Base-by-base conservation (phyloP, 2,888 invertebrate species). In the Glaucopsyche alexis region DNA sequence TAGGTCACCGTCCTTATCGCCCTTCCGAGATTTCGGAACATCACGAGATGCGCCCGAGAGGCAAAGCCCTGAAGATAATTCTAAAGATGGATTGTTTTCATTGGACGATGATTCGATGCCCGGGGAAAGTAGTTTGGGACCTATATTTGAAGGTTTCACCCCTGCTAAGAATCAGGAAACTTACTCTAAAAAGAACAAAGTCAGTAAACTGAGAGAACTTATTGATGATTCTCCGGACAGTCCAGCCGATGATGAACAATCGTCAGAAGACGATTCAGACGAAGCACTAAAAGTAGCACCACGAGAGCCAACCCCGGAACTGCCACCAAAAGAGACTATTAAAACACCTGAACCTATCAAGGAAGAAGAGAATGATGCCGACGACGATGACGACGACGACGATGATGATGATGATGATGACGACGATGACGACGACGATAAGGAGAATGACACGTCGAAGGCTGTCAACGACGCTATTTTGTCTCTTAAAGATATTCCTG, bases 61-160 rank as follows among this genome's bases (percentile, higher is more conserved):
- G 72, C 93, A 95, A 76, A 95, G 94, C 11, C 95, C 95, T 71
- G 94, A 94, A 64, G 95, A 95, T 52, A 94, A 95, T 76, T 94
- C 94, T 2, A 94, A 94, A 80, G 94, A 94, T 77, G 94, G 92
- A 40, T 80, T 94, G 0, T 95, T 95, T 80, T 94, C 94, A 1
- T 87, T 94, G 74, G 94, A 94, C 67, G 94, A 94, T 75, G 94
- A 95, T 77, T 91, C 94, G 0, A 94, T 95, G 79, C 93, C 94
- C 1, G 94, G 94, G 9, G 94, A 94, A 45, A 86, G 93, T 60
- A 89, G 91, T 69, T 93, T 90, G 5, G 91, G 90, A 0, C 90
- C 93, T 1, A 93, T 93, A 42, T 93, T 94, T 77, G 93, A 94
- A 82, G 94, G 94, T 67, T 93, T 94, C 74, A 94, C 94, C 11